Evolutionary conservation across 2,888 invertebrate genomes (phyloP), one percentile per base, ranked within the genome.

Genomic region (Antheraea assamensis): DNA sequence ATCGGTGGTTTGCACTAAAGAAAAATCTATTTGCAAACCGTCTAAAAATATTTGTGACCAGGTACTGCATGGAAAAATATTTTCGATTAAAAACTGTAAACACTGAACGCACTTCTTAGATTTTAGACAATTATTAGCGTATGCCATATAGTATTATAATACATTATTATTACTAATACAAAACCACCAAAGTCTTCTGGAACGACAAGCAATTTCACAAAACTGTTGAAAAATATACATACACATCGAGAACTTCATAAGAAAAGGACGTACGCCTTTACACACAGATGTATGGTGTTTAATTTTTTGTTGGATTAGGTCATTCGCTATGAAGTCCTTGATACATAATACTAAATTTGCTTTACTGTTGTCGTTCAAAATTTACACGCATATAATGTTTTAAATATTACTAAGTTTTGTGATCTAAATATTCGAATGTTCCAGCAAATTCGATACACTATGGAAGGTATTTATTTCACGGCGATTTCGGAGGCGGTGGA

Each of bases 401-500:
- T 47, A 58, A 42, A 27, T 72, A 35, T 35, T 72, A n/a, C n/a
- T n/a, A 70, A 13, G 30, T 64, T 70, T 42, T 72, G 55, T 68
- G 30, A 58, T 5, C 1, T 27, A 77, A 75, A 75, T 77, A 82
- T 80, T 75, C 78, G 82, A 85, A 85, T 83, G 77, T 81, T 76
- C 76, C 68, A 68, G 35, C 17, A 68, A 31, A 31, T 83, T 83
- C 79, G 81, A 80, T 84, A 81, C 76, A 82, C 75, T 75, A 78
- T 73, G 74, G 78, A 77, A 76, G 73, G 72, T 52, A 71, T 75
- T 73, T 79, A 74, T 74, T 80, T 92, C 88, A 92, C 71, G 88
- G 84, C 75, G 84, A 81, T 75, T 88, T 85, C 70, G 90, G 88
- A 42, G 92, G 88, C 0, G 95, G 93, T 76, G 96, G 95, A 87